A percentile compares a stretch with the other conserved stretches of the same genome.
Conservation (phyloP, 2,797 vertebrate genomes). For the Schizothorax lantsangensis region DNA sequence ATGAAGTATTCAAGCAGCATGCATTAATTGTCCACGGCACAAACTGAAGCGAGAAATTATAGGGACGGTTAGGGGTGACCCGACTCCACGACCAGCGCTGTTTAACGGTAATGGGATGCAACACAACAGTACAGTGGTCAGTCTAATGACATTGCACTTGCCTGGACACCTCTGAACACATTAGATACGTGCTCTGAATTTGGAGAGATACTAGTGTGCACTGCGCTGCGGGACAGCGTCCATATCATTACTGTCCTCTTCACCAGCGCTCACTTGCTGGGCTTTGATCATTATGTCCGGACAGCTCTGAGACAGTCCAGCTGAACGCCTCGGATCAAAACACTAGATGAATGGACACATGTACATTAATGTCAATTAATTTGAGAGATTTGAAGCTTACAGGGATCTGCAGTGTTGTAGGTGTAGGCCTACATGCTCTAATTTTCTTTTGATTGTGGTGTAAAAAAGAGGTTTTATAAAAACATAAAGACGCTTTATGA, state of each 20-base stretch:
- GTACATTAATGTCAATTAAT: not conserved
- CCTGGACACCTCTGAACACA: slow-evolving; percentile 69
- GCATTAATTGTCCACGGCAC: slow-evolving; percentile 75
- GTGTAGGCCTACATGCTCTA: too few species aligned
- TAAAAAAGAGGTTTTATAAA: too few species aligned
- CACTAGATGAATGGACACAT: not conserved
- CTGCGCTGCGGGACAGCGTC: slow-evolving; percentile 67
- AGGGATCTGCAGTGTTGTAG: not conserved
- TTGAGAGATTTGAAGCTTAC: not conserved
- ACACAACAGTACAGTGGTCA: slow-evolving; percentile 74
- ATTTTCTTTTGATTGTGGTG: too few species aligned
- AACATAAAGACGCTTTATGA: too few species aligned
- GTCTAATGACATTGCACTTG: slow-evolving; percentile 76
- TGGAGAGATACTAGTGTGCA: slow-evolving; percentile 67
- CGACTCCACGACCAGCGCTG: slow-evolving; percentile 73
- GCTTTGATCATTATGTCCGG: slow-evolving; percentile 69
- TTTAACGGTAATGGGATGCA: slow-evolving; percentile 78
- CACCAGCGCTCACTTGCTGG: slow-evolving; percentile 71
- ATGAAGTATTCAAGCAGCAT: slow-evolving; percentile 71
- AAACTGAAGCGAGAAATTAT: slow-evolving; percentile 77
- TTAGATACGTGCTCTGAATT: slow-evolving; percentile 76
- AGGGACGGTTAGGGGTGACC: slow-evolving; percentile 69
- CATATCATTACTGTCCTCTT: slow-evolving; percentile 69
- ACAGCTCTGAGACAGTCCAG: slow-evolving; percentile 53
- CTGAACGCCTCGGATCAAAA: slow-evolving; percentile 15